These are phyloP conservation scores for Calcarius lapponicus DNA, from an alignment of 2,797 vertebrate genomes.

Conservation along the genomic window DNA sequence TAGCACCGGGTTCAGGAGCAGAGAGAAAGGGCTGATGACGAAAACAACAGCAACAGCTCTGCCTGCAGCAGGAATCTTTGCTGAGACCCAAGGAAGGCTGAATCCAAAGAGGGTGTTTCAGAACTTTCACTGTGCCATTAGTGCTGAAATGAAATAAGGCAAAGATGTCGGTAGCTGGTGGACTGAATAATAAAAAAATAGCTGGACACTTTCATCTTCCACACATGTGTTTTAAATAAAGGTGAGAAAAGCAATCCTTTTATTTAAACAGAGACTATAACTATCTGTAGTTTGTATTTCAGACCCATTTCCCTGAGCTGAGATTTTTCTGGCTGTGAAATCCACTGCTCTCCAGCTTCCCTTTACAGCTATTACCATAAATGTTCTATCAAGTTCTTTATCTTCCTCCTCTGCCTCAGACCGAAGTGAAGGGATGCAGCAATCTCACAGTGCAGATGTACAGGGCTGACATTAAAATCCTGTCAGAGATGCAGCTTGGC, in stretches of 20 bases:
- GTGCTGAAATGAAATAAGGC: constrained; percentile 61
- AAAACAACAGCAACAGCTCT: constrained; percentile 73
- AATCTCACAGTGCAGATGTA: background rate
- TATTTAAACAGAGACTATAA: constrained; percentile 65
- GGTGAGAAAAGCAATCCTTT: constrained; percentile 70
- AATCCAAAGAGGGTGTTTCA: constrained; percentile 60
- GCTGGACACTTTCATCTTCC: constrained; percentile 70
- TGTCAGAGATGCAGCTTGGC: constrained; percentile 1
- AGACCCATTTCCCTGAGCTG: constrained; percentile 64
- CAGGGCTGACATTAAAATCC: constrained; percentile 23
- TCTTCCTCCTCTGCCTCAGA: constrained; percentile 56
- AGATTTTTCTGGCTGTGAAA: constrained; percentile 69
- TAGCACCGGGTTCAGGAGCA: constrained; percentile 37
- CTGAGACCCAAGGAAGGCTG: constrained; percentile 47
- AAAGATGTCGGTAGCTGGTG: constrained; percentile 63
- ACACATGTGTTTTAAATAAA: constrained; percentile 70
- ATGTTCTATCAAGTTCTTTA: constrained; percentile 68
- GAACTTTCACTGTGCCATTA: constrained; percentile 63
- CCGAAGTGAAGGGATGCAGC: constrained; percentile 37
- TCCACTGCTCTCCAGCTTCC: constrained; percentile 55
- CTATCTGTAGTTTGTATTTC: constrained; percentile 65
- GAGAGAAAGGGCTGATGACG: constrained; percentile 59
- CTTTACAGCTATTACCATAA: constrained; percentile 66
- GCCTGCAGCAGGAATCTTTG: constrained; percentile 66
- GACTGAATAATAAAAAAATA: constrained; percentile 73